Base-by-base conservation (phyloP, 2,797 vertebrate genomes). In the Sebastes trivittatus region DNA sequence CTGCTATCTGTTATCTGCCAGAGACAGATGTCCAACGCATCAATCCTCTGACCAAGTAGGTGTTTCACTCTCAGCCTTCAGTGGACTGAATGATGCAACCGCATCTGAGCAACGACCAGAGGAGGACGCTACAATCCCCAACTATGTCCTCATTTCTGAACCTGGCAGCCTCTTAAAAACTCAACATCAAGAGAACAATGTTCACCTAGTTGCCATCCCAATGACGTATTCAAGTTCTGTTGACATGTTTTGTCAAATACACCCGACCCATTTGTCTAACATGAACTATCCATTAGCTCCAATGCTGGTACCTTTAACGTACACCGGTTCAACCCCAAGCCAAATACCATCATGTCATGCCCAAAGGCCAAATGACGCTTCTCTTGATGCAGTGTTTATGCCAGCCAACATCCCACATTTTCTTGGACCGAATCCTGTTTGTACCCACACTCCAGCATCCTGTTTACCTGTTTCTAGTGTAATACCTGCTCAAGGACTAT, bases 1-100 rank as follows among this genome's bases (percentile, higher is more conserved):
- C 67, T 72, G 11, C 11, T 64, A n/a, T 87, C 65, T 73, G 72
- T 65, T 72, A 60, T 81, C 34, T 84, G 63, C 71, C 79, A 80
- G 73, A 25, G 30, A 63, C 42, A 85, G 72, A 36, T 70, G 23
- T 82, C 54, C 71, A 52, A 49, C 3, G 22, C 60, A 58, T 27
- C 72, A 58, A 29, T 66, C 68, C 22, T 65, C 87, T 75, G 69
- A 65, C 11, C 56, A 59, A 56, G 72, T 32, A 64, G 18, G 3
- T 29, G 22, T 66, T 66, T 70, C 65, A 63, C 2, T 25, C 32
- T n/a, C 66, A 63, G 30, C 34, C 13, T 18, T 66, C 29, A 78
- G 52, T 29, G 34, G 59, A 66, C 14, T 42, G 23, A 75, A 38
- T 32, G 59, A 55, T 46, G 38, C 23, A 25, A 75, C 16, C 59